Conservation (phyloP, 2,113 vertebrate genomes). For the Pristiophorus japonicus region DNA sequence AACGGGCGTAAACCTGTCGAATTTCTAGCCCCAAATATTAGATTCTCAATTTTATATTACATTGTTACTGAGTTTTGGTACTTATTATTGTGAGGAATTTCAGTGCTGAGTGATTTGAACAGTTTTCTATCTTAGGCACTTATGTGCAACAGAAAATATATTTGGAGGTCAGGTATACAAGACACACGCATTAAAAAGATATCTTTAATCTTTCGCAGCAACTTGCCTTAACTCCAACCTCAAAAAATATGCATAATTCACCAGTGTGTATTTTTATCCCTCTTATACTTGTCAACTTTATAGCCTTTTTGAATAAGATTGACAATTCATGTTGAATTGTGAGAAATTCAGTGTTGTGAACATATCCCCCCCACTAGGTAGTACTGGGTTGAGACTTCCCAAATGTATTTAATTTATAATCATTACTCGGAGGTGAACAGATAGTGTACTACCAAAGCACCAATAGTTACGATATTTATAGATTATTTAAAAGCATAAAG, state of each 20-base stretch:
- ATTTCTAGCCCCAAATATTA: neutral
- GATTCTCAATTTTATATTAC: neutral
- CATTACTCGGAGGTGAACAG: neutral
- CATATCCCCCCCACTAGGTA: neutral
- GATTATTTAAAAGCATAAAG: neutral
- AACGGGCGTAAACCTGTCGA: too few species aligned
- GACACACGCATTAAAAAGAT: neutral
- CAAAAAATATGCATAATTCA: neutral
- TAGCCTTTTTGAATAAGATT: neutral
- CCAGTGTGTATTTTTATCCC: neutral
- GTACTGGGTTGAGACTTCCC: neutral
- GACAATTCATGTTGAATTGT: neutral
- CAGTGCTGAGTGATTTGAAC: neutral
- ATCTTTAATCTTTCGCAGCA: neutral
- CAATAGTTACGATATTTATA: neutral
- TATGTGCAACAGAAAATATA: neutral
- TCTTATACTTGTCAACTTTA: neutral
- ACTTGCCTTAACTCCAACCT: neutral
- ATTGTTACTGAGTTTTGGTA: neutral
- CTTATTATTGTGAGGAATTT: neutral
- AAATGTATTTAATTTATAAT: neutral
- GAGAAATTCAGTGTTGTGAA: neutral
- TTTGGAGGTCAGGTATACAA: neutral
- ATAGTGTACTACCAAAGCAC: neutral
- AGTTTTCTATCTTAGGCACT: neutral